Evolutionary conservation across 1,140 invertebrate genomes (phyloP).

Genomic region (Dinoponera quadriceps): DNA sequence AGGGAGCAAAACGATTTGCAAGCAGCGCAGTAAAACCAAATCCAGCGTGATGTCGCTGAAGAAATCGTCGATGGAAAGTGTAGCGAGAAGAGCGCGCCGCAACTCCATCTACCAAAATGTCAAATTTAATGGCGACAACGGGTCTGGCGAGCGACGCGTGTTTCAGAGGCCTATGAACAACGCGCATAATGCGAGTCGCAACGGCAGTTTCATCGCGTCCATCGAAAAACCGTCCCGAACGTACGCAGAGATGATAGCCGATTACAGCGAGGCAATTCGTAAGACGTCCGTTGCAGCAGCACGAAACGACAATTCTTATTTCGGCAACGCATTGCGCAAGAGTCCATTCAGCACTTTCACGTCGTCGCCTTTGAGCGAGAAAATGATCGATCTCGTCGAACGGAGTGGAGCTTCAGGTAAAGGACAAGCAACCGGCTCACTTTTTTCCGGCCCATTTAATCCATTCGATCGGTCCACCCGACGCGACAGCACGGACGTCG

Average conservation of each 20-base stretch:
- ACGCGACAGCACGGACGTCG: not conserved
- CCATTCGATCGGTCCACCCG: not conserved
- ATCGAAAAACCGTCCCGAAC: conserved; percentile 42
- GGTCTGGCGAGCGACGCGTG: not conserved
- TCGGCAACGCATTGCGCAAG: conserved; percentile 8
- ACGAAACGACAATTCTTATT: conserved; percentile 8
- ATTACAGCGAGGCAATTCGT: conserved; percentile 58
- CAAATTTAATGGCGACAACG: conserved; percentile 6
- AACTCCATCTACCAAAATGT: not conserved
- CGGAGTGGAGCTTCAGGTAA: not conserved
- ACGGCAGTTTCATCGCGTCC: not conserved
- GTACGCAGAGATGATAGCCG: conserved; percentile 71
- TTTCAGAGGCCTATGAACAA: not conserved
- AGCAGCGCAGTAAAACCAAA: conserved; percentile 5
- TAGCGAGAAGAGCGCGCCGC: not conserved
- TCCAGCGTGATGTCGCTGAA: conserved; percentile 3
- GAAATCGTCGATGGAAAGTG: not conserved
- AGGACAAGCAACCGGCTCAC: not conserved
- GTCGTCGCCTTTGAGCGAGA: not conserved
- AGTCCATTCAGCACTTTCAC: conserved; percentile 56
- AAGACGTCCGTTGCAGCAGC: not conserved
- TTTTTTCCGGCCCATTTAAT: not conserved
- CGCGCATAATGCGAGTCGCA: not conserved
- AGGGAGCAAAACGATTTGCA: not conserved
- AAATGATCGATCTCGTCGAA: not conserved